A percentile compares a stretch with the other conserved stretches of the same genome.
phyloP scores from a whole-genome alignment of 2,888 invertebrate genomes.

The Pterobdella sp. region DNA sequence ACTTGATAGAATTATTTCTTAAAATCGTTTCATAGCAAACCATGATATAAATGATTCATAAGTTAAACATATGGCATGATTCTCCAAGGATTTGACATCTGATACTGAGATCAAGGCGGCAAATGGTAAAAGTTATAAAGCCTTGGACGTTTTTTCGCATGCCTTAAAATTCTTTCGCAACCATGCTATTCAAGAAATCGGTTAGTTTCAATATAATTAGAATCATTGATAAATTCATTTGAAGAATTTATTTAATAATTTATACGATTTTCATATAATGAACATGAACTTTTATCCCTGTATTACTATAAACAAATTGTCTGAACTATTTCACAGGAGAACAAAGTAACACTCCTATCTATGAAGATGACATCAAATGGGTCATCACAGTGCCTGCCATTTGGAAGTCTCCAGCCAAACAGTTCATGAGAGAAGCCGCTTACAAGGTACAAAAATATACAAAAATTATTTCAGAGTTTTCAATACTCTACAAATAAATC shows the following conservation, averaged over 20 bases:
- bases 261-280: not conserved
- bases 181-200: constrained; percentile 50
- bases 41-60: too few relatives aligned
- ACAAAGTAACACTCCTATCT: constrained; percentile 52
- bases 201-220: not conserved
- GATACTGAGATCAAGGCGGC: constrained; percentile 53
- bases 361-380: constrained; percentile 55
- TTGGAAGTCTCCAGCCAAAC: constrained; percentile 57
- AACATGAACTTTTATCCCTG: not conserved
- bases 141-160: constrained; percentile 54
- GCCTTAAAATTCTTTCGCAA: constrained; percentile 55
- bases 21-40: too few relatives aligned
- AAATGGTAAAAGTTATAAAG: constrained; percentile 53
- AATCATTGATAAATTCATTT: too few relatives aligned
- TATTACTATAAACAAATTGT: not conserved
- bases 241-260: not conserved
- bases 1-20: too few relatives aligned
- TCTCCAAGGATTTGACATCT: constrained; percentile 51
- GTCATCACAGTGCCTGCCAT: constrained; percentile 58
- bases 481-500: too few relatives aligned
- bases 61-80: too few relatives aligned
- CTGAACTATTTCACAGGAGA: constrained; percentile 42
- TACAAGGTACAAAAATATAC: constrained; percentile 55
- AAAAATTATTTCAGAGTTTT: too few relatives aligned
- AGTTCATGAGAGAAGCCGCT: constrained; percentile 57